Evolutionary conservation across 2,888 invertebrate genomes (phyloP).

Genomic region (Caenorhabditis virilis): DNA sequence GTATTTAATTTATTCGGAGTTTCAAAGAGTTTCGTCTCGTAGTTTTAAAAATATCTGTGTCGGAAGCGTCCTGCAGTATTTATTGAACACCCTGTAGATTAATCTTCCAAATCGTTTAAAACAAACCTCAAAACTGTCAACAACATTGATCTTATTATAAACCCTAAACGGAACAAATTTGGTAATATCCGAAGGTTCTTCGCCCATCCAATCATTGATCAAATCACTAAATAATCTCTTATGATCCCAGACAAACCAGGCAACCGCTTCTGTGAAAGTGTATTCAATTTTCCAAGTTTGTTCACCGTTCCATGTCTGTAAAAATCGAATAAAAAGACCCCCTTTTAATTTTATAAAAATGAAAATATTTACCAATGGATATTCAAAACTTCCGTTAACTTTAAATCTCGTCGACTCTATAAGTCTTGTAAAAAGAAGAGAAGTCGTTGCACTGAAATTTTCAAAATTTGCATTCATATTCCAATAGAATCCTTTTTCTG

Average conservation of each 20-base stretch:
- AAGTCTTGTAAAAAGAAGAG: conserved; percentile 87
- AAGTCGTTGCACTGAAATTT: conserved; percentile 87
- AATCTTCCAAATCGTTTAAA: too few relatives aligned
- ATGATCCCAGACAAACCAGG: conserved; percentile 73
- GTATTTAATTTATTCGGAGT: too few relatives aligned
- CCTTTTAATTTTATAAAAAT: neutral
- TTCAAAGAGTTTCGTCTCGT: too few relatives aligned
- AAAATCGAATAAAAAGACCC: neutral
- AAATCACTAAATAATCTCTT: conserved; percentile 95
- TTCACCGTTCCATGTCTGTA: conserved; percentile 87
- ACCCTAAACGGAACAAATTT: conserved; percentile 96
- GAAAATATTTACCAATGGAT: conserved; percentile 75
- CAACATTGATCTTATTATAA: conserved; percentile 76
- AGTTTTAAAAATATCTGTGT: too few relatives aligned
- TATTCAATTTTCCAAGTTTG: conserved; percentile 87
- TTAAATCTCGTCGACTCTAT: conserved; percentile 92
- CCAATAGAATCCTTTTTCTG: conserved; percentile 84
- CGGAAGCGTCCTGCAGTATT: too few relatives aligned
- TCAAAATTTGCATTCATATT: conserved; percentile 26
- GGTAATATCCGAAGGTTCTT: conserved; percentile 80
- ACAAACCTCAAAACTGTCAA: conserved; percentile 45
- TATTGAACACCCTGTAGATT: too few relatives aligned
- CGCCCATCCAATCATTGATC: conserved; percentile 86
- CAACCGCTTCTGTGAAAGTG: conserved; percentile 81
- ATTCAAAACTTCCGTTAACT: conserved; percentile 85